phyloP scores from a whole-genome alignment of 2,888 invertebrate species.

The Polymixis flavicincta region DNA sequence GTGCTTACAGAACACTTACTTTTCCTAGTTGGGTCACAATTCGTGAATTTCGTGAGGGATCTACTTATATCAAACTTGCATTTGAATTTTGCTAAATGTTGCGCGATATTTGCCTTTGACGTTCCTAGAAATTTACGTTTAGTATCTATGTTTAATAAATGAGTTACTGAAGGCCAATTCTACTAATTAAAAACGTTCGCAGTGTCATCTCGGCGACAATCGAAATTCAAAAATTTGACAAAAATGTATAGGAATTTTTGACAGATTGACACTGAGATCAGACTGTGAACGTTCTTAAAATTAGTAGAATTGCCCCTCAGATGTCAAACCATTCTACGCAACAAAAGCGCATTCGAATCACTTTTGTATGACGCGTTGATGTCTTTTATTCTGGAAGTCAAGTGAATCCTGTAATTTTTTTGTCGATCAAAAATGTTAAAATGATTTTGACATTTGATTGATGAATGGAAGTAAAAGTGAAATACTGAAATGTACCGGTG shows the following conservation, averaged over 20 bases:
- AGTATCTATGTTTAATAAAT: neutral
- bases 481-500: neutral
- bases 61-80: neutral
- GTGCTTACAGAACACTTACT: neutral
- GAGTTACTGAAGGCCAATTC: too few relatives aligned
- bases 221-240: too few relatives aligned
- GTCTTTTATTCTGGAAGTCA: conserved; percentile 13
- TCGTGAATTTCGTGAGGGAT: neutral
- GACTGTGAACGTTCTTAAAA: too few relatives aligned
- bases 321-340: neutral
- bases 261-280: too few relatives aligned
- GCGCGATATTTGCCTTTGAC: neutral
- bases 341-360: neutral
- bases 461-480: neutral
- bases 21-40: neutral
- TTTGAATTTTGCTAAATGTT: neutral
- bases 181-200: too few relatives aligned
- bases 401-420: neutral
- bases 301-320: too few relatives aligned
- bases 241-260: too few relatives aligned
- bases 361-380: conserved; percentile 24
- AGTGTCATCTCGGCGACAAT: too few relatives aligned
- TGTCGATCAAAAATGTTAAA: neutral
- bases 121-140: neutral
- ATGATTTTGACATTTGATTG: neutral